Evolutionary conservation across 2,888 invertebrate genomes (phyloP), one percentile per base, ranked within the genome.

Genomic region (Diachrysia chrysitis): DNA sequence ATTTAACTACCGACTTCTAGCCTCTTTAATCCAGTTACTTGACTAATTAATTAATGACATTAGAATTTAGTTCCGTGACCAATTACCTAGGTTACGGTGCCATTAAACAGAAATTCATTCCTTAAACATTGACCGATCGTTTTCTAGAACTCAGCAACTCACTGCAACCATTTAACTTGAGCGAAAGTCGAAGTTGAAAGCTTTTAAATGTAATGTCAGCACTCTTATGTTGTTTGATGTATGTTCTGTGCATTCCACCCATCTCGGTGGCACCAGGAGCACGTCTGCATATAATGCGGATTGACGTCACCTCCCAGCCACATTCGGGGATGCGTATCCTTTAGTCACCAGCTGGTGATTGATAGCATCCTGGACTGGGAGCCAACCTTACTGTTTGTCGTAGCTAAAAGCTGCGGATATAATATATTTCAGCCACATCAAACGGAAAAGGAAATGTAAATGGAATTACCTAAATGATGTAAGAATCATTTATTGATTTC

Each of bases 331-430:
- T 16, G 16, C 21, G 9, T 48, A 12, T n/a, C 21, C 61, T 57
- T 72, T 59, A 64, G 60, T 74, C 63, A 56, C 29, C 7, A 58
- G 37, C 63, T 5, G 7, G 29, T 59, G 63, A 77, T 72, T 67
- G 61, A 68, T 77, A 53, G 35, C 73, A 53, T 59, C 58, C 48
- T 19, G 19, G 48, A 17, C 19, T 10, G 48, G 10, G 48, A 48
- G 17, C 46, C 9, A 1, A 19, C 10, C 48, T 17, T 9, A 19
- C 9, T 19, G 19, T 17, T 48, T 17, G 17, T 17, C 17, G 10
- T 17, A 48, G 17, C 9, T 46, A 46, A 46, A 46, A 46, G 46
- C 9, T 7, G n/a, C 37, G 16, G n/a, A n/a, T n/a, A 14, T 17
- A 19, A 19, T 19, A 48, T 17, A 10, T 48, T 48, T 2, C 1